These are phyloP conservation scores for Stomorhina lunata DNA, from an alignment of 2,888 invertebrate species.

Conservation along the genomic window DNA sequence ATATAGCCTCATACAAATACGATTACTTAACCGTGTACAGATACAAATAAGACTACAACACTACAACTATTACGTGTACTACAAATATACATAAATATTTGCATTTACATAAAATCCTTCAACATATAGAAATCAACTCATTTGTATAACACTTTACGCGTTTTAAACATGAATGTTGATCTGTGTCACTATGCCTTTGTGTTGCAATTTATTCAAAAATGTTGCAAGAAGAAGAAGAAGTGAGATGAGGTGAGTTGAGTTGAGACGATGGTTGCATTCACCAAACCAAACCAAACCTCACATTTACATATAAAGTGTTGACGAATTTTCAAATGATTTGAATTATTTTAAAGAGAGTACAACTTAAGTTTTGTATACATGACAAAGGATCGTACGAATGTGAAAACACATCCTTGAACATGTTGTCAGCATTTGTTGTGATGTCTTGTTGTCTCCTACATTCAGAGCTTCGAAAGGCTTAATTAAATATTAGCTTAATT, in stretches of 20 bases:
- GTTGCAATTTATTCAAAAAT: constrained; percentile 46
- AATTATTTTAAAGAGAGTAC: not conserved
- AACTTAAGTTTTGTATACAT: not conserved
- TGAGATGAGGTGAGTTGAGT: no score
- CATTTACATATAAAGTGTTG: no score
- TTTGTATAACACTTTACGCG: constrained; percentile 59
- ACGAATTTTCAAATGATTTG: no score
- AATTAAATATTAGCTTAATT: no score
- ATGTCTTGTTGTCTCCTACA: constrained; percentile 47
- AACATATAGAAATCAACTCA: constrained; percentile 41
- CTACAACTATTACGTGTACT: not conserved
- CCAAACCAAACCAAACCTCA: no score
- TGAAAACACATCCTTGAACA: constrained; percentile 44
- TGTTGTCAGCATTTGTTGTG: constrained; percentile 53
- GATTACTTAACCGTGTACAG: no score
- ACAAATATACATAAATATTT: not conserved
- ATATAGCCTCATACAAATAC: not conserved
- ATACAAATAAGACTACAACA: no score
- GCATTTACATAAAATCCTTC: not conserved
- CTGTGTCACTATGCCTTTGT: constrained; percentile 60
- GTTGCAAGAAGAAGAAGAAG: not conserved
- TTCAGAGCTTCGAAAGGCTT: no score
- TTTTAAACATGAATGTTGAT: constrained; percentile 56
- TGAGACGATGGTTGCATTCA: no score
- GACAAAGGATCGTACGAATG: not conserved